Percentiles rank a stretch among this genome's conserved stretches.
These are phyloP conservation scores for Forbesichthys agassizii DNA, from an alignment of 2,113 vertebrate genomes.

Conservation along the genomic window DNA sequence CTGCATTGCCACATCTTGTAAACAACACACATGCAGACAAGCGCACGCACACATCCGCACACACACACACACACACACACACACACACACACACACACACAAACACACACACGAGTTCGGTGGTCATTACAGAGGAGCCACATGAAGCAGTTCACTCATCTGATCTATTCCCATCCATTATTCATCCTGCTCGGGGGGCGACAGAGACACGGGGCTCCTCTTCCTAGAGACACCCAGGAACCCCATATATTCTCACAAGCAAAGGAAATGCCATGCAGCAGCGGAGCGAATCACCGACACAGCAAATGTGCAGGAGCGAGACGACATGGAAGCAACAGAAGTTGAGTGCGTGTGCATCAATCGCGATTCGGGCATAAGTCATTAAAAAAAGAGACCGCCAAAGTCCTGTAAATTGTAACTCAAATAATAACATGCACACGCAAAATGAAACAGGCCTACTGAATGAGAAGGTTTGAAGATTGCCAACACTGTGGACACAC, in stretches of 20 bases:
- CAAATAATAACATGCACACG: slow-evolving; percentile 19
- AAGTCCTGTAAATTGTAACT: slow-evolving; percentile 16
- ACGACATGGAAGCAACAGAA: too few relatives aligned
- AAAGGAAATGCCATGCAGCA: slow-evolving; percentile 48
- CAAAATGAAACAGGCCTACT: too few relatives aligned
- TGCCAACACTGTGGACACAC: slow-evolving; percentile 21
- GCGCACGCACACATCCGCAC: slow-evolving; percentile 10
- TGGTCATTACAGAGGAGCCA: slow-evolving; percentile 66
- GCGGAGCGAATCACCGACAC: slow-evolving; percentile 41
- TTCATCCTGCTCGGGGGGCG: slow-evolving; percentile 64
- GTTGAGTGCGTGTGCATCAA: neutral
- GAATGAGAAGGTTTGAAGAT: slow-evolving; percentile 26
- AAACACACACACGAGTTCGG: slow-evolving; percentile 34
- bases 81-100: slow-evolving; percentile 25
- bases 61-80: slow-evolving; percentile 17
- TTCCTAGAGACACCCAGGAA: slow-evolving; percentile 57
- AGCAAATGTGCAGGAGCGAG: slow-evolving; percentile 13
- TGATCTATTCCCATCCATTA: slow-evolving; percentile 74
- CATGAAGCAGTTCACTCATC: slow-evolving; percentile 72
- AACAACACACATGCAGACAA: slow-evolving; percentile 9
- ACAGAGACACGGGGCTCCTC: slow-evolving; percentile 53
- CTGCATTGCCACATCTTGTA: slow-evolving; percentile 4
- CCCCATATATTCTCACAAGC: slow-evolving; percentile 64
- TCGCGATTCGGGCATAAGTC: slow-evolving; percentile 4
- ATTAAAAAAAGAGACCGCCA: slow-evolving; percentile 18